Evolutionary conservation across 2,888 invertebrate species (phyloP).

Genomic region (Steinernema scapterisci): DNA sequence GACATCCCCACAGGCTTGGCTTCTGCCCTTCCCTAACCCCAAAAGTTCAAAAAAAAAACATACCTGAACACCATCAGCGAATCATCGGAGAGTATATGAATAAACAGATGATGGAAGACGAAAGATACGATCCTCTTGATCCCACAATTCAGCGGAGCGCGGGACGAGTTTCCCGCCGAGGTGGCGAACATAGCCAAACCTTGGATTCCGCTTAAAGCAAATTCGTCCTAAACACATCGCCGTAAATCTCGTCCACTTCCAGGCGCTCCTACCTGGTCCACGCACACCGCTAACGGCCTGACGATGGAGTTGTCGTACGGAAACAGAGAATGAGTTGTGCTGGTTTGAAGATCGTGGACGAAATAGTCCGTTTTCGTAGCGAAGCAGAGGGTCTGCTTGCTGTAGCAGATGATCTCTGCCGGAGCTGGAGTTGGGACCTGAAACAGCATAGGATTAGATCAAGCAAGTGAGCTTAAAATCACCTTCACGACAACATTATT

Average conservation of each 20-base stretch:
- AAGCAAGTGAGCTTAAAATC: not conserved
- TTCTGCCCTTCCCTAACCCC: not conserved
- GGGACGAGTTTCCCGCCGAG: not conserved
- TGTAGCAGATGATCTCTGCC: slow-evolving; percentile 24
- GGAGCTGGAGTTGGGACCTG: not conserved
- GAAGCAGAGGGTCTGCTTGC: not conserved
- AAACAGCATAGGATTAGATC: not conserved
- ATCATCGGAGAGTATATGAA: slow-evolving; percentile 23
- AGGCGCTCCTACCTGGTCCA: not conserved
- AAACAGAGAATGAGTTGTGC: not conserved
- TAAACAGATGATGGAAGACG: slow-evolving; percentile 4
- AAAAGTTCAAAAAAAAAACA: not conserved
- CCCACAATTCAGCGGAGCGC: not conserved
- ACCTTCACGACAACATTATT: slow-evolving; percentile 6
- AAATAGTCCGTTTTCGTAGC: slow-evolving; percentile 17
- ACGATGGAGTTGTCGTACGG: slow-evolving; percentile 14
- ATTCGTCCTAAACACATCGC: not conserved
- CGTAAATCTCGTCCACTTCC: not conserved
- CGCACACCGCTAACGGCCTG: not conserved
- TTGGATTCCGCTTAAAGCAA: slow-evolving; percentile 4
- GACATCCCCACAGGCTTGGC: not conserved
- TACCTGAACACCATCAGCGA: slow-evolving; percentile 22
- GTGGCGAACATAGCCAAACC: slow-evolving; percentile 1
- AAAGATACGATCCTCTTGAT: slow-evolving; percentile 9
- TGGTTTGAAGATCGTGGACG: not conserved